Evolutionary conservation across 2,113 vertebrate genomes (phyloP), one percentile per base, ranked within the genome.

Genomic region (Cynopterus brachyotis): DNA sequence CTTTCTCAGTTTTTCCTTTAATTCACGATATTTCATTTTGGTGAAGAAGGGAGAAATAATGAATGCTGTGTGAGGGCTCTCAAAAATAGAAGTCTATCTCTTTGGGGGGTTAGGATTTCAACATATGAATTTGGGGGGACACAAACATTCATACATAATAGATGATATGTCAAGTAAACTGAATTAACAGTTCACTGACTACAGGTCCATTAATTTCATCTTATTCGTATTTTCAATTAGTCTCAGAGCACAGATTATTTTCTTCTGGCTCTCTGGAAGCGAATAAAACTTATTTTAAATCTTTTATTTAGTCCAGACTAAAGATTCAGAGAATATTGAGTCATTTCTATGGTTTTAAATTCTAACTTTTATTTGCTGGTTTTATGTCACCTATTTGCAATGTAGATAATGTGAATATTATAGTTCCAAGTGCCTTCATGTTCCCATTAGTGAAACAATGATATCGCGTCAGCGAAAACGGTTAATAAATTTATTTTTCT

Each of bases 331-430:
- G 45, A 60, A 11, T n/a, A 60, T 37, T 89, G 60, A 72, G n/a
- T 88, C 57, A 64, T 91, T 92, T 89, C 50, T 80, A 1, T 55
- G 87, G 28, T 69, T 96, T 94, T 55, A 85, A 73, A 80, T 94
- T 47, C 59, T 62, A 62, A 26, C 67, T 83, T 80, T 55, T 50
- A 37, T 55, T 62, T 82, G 37, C 26, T 86, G 26, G 22, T 72
- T 87, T 95, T 76, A 32, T 67, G 30, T 80, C 67, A 35, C 55
- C 70, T 88, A 7, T 15, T 92, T 94, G 35, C 22, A 22, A 32
- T 24, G 4, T 47, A 17, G 9, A 16, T 62, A 73, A 73, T 28
- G 45, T 60, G 60, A 81, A 28, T 57, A 24, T 57, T 62, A 17
- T 3, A 55, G 19, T 47, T 84, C 83, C 53, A 55, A 40, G 26